phyloP scores from a whole-genome alignment of 1,140 invertebrate genomes.

The Pristionchus pacificus region DNA sequence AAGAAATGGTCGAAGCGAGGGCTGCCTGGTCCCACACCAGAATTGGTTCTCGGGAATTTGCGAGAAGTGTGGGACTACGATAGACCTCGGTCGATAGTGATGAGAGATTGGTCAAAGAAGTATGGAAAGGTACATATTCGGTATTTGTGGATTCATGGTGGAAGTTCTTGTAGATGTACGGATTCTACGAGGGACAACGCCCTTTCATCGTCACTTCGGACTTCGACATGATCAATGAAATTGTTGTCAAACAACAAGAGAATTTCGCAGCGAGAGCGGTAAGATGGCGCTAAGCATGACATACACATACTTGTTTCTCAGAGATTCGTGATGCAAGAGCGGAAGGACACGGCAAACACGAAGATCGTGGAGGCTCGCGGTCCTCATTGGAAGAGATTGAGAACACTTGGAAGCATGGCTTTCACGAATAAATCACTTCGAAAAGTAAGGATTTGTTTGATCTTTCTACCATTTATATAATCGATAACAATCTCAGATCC shows the following conservation, averaged over 20 bases:
- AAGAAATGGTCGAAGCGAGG: neutral
- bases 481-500: neutral
- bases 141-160: neutral
- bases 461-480: too few species aligned
- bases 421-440: neutral
- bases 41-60: neutral
- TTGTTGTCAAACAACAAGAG: neutral
- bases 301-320: neutral
- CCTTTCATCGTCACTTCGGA: neutral
- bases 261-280: neutral
- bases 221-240: neutral
- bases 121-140: neutral
- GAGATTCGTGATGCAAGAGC: neutral
- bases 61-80: neutral
- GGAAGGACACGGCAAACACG: neutral
- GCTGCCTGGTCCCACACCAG: neutral
- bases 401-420: neutral
- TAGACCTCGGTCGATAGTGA: neutral
- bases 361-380: neutral
- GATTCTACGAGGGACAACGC: neutral
- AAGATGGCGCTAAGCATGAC: neutral
- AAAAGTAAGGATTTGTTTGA: neutral
- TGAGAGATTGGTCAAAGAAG: neutral
- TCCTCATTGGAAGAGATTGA: neutral
- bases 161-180: neutral